Percentiles rank a stretch among this genome's conserved stretches.
phyloP scores from a whole-genome alignment of 2,797 vertebrate species.

The Cygnus olor region DNA sequence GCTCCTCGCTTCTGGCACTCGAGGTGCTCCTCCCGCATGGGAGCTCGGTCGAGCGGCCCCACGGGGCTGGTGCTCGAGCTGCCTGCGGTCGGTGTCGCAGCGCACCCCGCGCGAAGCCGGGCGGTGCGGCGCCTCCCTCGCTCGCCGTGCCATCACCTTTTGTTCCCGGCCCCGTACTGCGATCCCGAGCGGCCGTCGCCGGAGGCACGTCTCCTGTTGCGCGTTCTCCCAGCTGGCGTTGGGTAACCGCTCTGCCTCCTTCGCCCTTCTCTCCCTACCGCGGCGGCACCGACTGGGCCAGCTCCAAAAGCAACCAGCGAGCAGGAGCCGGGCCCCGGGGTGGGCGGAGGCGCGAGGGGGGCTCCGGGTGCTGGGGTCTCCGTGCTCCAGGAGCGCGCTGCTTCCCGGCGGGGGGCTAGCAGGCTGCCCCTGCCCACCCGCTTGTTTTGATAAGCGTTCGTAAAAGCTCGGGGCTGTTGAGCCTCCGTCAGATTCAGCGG shows the following conservation, averaged over 20 bases:
- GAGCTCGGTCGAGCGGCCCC: fast-evolving
- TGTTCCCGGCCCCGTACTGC: not conserved
- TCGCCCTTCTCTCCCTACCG: not conserved
- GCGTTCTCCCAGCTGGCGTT: constrained; percentile 50
- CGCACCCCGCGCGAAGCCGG: fast-evolving
- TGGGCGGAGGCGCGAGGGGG: fast-evolving
- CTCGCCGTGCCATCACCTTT: not conserved
- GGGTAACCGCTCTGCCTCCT: not conserved
- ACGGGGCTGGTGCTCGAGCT: not conserved
- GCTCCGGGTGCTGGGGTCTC: not conserved
- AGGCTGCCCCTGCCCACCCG: not conserved
- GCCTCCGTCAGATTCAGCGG: not conserved
- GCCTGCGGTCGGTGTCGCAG: not conserved
- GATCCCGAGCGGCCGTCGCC: too few relatives aligned
- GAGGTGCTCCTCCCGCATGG: fast-evolving
- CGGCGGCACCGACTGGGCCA: not conserved
- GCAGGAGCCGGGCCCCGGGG: fast-evolving
- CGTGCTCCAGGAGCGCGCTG: not conserved
- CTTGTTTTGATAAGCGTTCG: not conserved
- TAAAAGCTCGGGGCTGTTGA: not conserved
- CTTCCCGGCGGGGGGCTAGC: not conserved
- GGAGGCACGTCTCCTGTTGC: not conserved
- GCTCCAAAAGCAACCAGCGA: not conserved
- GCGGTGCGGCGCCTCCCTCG: fast-evolving
- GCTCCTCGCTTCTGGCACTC: fast-evolving